Base-by-base conservation (phyloP, 2,797 vertebrate genomes). In the Synanceia verrucosa region DNA sequence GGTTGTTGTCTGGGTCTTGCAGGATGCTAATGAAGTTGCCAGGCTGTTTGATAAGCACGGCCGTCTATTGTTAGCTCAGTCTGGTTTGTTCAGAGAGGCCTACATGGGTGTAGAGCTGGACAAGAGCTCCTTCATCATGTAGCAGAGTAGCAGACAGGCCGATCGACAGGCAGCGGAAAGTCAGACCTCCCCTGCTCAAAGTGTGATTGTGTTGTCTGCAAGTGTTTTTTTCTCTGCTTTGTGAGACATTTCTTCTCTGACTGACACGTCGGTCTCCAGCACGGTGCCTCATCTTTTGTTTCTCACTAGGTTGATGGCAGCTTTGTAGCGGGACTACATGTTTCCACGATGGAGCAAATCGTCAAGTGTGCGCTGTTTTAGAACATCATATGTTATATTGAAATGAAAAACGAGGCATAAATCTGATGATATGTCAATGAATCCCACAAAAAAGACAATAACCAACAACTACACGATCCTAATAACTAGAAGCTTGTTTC, bases 11-110 rank as follows among this genome's bases (percentile, higher is more conserved):
- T 88, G 86, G 85, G 81, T 86, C 87, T 73, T 56, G 81, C 10
- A 13, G 65, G 78, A 92, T 93, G 90, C 88, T 87, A 92, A 93
- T 91, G 83, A 93, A 89, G 82, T 68, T 43, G 70, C 84, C 63
- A 47, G 70, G 62, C 84, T 87, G 73, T 77, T 89, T 89, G 85
- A 88, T 88, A 73, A 83, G 82, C 83, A 65, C 77, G 44, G 69
- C 73, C 37, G 70, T 75, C 85, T 79, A 84, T 90, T 91, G 90
- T 91, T 87, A 60, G 77, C 78, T 70, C 65, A 55, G 81, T 70
- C 76, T 87, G 75, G 79, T 76, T 16, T 76, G 70, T 39, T 84
- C 66, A 69, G 69, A 70, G 60, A 75, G 64, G 79, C 78, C 72
- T 36, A 57, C 74, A 39, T 72, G 77, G 72, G 73, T 67, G 84